Percentiles rank a stretch among this genome's conserved stretches.
These are phyloP conservation scores for Azemiops feae DNA, from an alignment of 2,113 vertebrate genomes.

Conservation along the genomic window DNA sequence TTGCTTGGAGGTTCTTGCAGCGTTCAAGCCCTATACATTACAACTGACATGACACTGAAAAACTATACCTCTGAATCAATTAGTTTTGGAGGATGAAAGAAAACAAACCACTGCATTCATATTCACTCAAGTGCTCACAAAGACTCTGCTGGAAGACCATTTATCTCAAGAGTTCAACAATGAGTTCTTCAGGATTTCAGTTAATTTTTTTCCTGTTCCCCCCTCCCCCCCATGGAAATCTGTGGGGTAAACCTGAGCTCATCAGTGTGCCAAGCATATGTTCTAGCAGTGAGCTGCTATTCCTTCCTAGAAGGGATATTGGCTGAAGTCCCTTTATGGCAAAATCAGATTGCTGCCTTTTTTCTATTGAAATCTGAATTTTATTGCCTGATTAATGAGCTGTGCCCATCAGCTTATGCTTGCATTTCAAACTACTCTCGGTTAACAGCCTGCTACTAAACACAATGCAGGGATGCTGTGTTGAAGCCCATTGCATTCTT, in stretches of 20 bases:
- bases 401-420: conserved; percentile 6
- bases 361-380: conserved; percentile 13
- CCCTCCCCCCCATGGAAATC: neutral
- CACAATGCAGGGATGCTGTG: neutral
- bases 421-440: neutral
- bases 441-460: conserved; percentile 10
- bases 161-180: neutral
- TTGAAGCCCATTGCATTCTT: neutral
- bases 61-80: neutral
- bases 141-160: neutral
- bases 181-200: neutral
- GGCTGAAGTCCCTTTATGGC: neutral
- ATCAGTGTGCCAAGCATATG: neutral
- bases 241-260: neutral
- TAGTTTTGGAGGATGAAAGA: neutral
- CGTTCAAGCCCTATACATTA: neutral
- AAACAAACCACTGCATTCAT: neutral
- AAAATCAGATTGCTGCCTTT: neutral
- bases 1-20: neutral
- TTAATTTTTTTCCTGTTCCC: neutral
- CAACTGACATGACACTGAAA: neutral
- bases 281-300: neutral
- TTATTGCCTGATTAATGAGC: conserved; percentile 36
- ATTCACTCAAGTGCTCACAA: neutral
- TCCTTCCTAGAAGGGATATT: neutral